phyloP scores from a whole-genome alignment of 2,797 vertebrate species.

The Pipistrellus nathusii region DNA sequence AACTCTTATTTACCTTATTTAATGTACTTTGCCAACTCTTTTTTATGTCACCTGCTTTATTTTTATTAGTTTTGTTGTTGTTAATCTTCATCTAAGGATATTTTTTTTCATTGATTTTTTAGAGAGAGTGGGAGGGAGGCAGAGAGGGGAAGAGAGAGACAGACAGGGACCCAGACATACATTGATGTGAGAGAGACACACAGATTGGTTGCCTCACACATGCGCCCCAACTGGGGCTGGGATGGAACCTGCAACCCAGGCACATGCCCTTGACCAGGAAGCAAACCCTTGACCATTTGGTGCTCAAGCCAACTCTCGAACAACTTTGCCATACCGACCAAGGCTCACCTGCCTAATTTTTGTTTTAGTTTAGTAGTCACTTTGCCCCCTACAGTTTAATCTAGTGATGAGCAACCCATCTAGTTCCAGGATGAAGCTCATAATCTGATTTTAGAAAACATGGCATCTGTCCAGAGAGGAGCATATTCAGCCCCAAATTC shows the following conservation, averaged over 20 bases:
- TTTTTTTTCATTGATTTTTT: too few species aligned
- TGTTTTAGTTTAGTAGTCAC: slow-evolving; percentile 39
- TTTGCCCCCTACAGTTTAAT: neutral
- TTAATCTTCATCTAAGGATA: too few species aligned
- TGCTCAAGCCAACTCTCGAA: too few species aligned
- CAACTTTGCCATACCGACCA: too few species aligned
- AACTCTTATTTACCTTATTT: neutral
- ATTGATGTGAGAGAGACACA: too few species aligned
- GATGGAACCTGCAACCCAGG: too few species aligned
- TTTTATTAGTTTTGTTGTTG: neutral
- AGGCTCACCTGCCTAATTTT: neutral
- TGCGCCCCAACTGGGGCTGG: too few species aligned
- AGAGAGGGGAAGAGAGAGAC: too few species aligned
- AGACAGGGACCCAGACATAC: too few species aligned
- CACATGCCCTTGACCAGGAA: neutral
- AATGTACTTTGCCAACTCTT: slow-evolving; percentile 24
- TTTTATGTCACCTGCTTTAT: neutral
- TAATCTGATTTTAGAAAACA: slow-evolving; percentile 57
- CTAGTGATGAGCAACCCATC: neutral
- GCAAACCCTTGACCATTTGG: too few species aligned
- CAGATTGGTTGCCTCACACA: too few species aligned
- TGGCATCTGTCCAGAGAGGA: neutral
- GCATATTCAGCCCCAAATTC: slow-evolving; percentile 11
- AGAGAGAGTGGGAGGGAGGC: too few species aligned
- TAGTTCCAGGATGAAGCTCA: neutral